Percentiles rank a stretch among this genome's conserved stretches.
Conservation (phyloP, 2,888 invertebrate species). For the Synanthedon tipuliformis region DNA sequence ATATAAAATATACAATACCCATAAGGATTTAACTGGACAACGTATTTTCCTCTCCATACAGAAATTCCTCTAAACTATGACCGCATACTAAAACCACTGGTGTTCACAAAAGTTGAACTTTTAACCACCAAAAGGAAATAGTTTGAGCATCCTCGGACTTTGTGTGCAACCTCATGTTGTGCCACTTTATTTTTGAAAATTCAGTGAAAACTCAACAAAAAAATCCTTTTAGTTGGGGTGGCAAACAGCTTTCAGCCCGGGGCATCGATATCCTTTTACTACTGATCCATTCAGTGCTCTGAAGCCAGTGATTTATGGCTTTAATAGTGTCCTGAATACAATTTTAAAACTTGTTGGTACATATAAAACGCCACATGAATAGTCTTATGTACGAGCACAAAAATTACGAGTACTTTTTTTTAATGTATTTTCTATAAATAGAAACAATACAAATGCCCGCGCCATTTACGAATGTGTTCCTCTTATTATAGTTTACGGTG, state of each 20-base stretch:
- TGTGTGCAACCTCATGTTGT: slow-evolving; percentile 5
- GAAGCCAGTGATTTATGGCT: neutral
- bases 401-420: too few relatives aligned
- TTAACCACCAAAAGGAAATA: slow-evolving; percentile 19
- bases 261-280: neutral
- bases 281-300: neutral
- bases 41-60: slow-evolving; percentile 6
- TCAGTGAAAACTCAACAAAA: neutral
- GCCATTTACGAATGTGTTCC: too few relatives aligned
- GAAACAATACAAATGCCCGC: too few relatives aligned
- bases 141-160: slow-evolving; percentile 20
- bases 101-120: slow-evolving; percentile 21
- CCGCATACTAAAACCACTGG: slow-evolving; percentile 8
- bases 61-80: slow-evolving; percentile 5
- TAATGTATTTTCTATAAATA: too few relatives aligned
- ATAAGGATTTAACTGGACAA: neutral
- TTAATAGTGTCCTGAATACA: neutral
- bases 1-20: neutral
- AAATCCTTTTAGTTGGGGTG: neutral
- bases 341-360: too few relatives aligned
- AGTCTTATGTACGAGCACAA: too few relatives aligned
- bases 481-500: too few relatives aligned
- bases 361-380: too few relatives aligned
- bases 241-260: neutral
- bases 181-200: neutral